Evolutionary conservation across 2,797 vertebrate species (phyloP), one percentile per base, ranked within the genome.

Genomic region (Gadopsis bispinosus): DNA sequence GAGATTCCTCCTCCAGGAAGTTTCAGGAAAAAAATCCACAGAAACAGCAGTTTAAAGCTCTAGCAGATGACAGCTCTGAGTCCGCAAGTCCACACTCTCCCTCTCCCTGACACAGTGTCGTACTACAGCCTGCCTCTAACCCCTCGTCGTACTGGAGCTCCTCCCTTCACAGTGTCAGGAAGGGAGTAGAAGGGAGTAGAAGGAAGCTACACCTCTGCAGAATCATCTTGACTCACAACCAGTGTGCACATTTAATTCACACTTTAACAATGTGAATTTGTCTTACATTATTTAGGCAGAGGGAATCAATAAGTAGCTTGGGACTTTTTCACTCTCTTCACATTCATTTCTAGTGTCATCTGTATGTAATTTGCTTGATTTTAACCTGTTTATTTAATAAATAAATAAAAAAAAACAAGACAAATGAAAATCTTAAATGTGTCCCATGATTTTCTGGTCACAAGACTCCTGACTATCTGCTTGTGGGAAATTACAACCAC

Each of bases 111-210:
- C 91, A 92, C 80, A 14, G 88, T 85, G 88, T 73, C 50, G 20
- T 93, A 93, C 90, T 92, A 92, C 89, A 86, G 88, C 80, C 90
- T 88, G 84, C 87, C 87, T 88, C 69, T 78, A 67, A 80, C 63
- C 84, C 73, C 87, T 77, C 81, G 22, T 66, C 74, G 79, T 69
- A 29, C 77, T 8, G 29, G 56, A 74, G 89, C 92, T 92, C 92
- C 93, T 75, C 92, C 94, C 88, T 84, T 75, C 77, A 79, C 70
- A 35, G 81, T 69, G 66, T 61, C 75, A 82, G 50, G 59, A 16
- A 26, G 33, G 31, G 69, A 41, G 26, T 22, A 56, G n/a, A n/a
- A n/a, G 48, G 53, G 62, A 63, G 64, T 22, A 56, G 61, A 39
- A 43, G 58, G 37, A 77, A 73, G 53, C 39, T 13, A 12, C 62